Evolutionary conservation across 2,888 invertebrate genomes (phyloP).

Genomic region (Nymphalis polychloros): DNA sequence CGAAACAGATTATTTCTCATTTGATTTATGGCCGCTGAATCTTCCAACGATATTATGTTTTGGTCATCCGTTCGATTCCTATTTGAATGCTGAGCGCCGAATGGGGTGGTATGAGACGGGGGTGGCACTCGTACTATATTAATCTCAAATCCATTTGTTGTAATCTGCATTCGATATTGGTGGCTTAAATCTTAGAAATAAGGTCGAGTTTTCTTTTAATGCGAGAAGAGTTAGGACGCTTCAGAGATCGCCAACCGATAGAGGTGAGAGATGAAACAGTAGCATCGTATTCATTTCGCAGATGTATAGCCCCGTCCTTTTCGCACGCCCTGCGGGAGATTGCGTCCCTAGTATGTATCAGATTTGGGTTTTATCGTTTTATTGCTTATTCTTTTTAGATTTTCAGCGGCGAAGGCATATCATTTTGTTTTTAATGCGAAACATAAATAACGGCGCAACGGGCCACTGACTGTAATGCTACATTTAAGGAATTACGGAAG

Average conservation of each 20-base stretch:
- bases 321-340: conserved; percentile 75
- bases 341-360: conserved; percentile 80
- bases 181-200: conserved; percentile 55
- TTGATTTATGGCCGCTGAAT: conserved; percentile 82
- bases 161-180: conserved; percentile 72
- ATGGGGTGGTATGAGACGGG: conserved; percentile 77
- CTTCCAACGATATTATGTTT: conserved; percentile 82
- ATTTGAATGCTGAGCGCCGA: conserved; percentile 81
- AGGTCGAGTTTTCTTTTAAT: conserved; percentile 68
- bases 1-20: conserved; percentile 83
- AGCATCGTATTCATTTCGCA: conserved; percentile 78
- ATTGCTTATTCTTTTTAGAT: conserved; percentile 83
- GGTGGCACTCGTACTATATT: conserved; percentile 81
- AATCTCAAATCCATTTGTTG: conserved; percentile 82
- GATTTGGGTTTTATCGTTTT: conserved; percentile 83
- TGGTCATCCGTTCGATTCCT: conserved; percentile 83
- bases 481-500: conserved; percentile 72
- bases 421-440: conserved; percentile 80
- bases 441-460: conserved; percentile 76
- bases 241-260: conserved; percentile 77
- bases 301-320: conserved; percentile 70
- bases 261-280: conserved; percentile 83
- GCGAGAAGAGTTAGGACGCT: conserved; percentile 73
- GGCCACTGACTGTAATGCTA: conserved; percentile 75
- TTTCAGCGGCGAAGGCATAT: conserved; percentile 81